Evolutionary conservation across 2,113 vertebrate genomes (phyloP).

Genomic region (Psettodes erumei): DNA sequence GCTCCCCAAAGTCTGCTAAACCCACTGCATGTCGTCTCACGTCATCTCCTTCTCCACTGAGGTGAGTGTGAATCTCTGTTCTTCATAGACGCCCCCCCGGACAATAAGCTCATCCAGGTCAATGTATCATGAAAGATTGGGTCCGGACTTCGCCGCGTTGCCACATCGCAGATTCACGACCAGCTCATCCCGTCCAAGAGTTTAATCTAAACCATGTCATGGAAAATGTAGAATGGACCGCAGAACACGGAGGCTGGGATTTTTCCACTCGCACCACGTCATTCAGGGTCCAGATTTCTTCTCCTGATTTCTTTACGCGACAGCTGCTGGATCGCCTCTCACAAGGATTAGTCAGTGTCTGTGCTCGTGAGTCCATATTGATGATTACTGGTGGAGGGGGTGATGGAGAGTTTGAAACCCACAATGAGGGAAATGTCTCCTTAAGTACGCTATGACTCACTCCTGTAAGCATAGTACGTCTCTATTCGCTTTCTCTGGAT

Average conservation of each 20-base stretch:
- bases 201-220: constrained; percentile 53
- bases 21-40: not conserved
- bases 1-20: constrained; percentile 18
- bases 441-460: constrained; percentile 62
- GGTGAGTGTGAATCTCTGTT: not conserved
- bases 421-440: constrained; percentile 61
- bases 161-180: constrained; percentile 56
- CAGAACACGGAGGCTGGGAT: constrained; percentile 23
- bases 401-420: constrained; percentile 51
- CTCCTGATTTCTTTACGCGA: constrained; percentile 1
- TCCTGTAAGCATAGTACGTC: constrained; percentile 27
- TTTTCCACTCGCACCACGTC: constrained; percentile 5
- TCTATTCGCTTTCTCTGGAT: constrained; percentile 18
- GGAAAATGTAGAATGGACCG: constrained; percentile 31
- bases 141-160: constrained; percentile 36
- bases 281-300: constrained; percentile 28
- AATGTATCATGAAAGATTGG: constrained; percentile 26
- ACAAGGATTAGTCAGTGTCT: constrained; percentile 72
- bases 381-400: constrained; percentile 50
- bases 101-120: constrained; percentile 21
- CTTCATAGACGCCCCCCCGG: not conserved
- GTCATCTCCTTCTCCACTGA: constrained; percentile 1
- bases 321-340: constrained; percentile 60
- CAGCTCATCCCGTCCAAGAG: constrained; percentile 17
- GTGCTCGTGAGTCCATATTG: constrained; percentile 30